A percentile compares a stretch with the other conserved stretches of the same genome.
phyloP scores from a whole-genome alignment of 2,888 invertebrate genomes.

The Cryptus armator region DNA sequence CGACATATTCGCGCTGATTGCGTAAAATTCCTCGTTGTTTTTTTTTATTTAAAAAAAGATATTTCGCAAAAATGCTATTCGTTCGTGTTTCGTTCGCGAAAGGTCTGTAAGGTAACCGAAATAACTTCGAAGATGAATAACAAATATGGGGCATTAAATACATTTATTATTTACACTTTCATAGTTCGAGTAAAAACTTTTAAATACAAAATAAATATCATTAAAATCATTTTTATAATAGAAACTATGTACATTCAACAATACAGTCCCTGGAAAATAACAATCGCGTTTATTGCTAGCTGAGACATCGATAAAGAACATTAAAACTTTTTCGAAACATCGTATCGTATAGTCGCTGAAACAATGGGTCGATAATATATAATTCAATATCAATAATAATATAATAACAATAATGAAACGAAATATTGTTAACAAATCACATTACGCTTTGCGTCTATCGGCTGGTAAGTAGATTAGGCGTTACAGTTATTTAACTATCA shows the following conservation, averaged over 20 bases:
- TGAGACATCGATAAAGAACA: not conserved
- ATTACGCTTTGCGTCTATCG: slow-evolving; percentile 61
- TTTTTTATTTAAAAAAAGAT: not conserved
- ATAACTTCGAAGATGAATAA: slow-evolving; percentile 11
- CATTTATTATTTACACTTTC: slow-evolving; percentile 74
- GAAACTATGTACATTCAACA: slow-evolving; percentile 78
- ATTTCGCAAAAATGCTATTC: not conserved
- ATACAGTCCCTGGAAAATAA: slow-evolving; percentile 61
- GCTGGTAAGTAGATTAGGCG: slow-evolving; percentile 23
- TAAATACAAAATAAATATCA: slow-evolving; percentile 77
- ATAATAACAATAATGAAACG: not conserved
- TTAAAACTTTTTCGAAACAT: not conserved
- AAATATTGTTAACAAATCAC: slow-evolving; percentile 74
- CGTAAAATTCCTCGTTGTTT: slow-evolving; percentile 7
- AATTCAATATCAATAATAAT: slow-evolving; percentile 7
- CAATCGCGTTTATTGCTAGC: slow-evolving; percentile 2
- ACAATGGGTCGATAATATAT: not conserved
- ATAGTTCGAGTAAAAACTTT: slow-evolving; percentile 71
- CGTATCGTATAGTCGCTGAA: not conserved
- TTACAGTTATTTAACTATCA: slow-evolving; percentile 29
- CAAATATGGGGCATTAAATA: slow-evolving; percentile 37
- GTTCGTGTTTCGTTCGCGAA: not conserved
- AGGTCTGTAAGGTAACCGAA: not conserved
- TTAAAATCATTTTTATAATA: slow-evolving; percentile 75
- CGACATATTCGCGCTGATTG: slow-evolving; percentile 34